phyloP scores from a whole-genome alignment of 2,797 vertebrate genomes.

The Anguilla anguilla region DNA sequence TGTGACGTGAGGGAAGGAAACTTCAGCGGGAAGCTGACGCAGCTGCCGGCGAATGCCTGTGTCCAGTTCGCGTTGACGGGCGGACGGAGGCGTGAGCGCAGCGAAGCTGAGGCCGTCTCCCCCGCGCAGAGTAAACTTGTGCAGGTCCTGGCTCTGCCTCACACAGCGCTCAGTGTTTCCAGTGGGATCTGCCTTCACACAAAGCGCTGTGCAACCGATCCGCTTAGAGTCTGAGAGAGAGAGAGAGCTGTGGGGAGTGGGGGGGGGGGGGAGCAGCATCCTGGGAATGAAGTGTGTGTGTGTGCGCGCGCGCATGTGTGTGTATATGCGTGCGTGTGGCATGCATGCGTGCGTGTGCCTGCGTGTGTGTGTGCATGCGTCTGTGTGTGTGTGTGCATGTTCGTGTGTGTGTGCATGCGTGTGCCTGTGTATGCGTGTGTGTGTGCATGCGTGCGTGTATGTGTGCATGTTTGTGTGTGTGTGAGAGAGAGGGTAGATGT shows the following conservation, averaged over 20 bases:
- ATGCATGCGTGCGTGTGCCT: not conserved
- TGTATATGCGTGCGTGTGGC: not conserved
- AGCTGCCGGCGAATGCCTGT: not conserved
- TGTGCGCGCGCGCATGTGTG: no score
- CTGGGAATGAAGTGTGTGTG: not conserved
- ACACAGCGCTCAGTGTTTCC: constrained; percentile 13
- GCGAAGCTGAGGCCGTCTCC: not conserved
- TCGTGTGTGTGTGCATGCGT: not conserved
- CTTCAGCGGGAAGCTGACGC: not conserved
- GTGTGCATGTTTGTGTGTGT: constrained; percentile 20
- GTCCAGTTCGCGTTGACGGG: not conserved
- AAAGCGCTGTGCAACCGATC: constrained; percentile 40
- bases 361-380: not conserved
- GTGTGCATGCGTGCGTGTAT: constrained; percentile 27
- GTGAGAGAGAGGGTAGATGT: no score
- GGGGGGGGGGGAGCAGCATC: not conserved
- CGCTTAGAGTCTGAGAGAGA: constrained; percentile 22
- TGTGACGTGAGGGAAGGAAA: not conserved
- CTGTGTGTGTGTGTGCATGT: not conserved
- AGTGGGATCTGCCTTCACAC: constrained; percentile 39
- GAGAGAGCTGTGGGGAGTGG: not conserved
- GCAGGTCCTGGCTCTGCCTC: not conserved
- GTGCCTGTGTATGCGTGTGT: no score
- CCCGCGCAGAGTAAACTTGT: not conserved
- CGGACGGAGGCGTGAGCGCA: not conserved